Base-by-base conservation (phyloP, 2,888 invertebrate genomes). In the Malthinus seriepunctatus region DNA sequence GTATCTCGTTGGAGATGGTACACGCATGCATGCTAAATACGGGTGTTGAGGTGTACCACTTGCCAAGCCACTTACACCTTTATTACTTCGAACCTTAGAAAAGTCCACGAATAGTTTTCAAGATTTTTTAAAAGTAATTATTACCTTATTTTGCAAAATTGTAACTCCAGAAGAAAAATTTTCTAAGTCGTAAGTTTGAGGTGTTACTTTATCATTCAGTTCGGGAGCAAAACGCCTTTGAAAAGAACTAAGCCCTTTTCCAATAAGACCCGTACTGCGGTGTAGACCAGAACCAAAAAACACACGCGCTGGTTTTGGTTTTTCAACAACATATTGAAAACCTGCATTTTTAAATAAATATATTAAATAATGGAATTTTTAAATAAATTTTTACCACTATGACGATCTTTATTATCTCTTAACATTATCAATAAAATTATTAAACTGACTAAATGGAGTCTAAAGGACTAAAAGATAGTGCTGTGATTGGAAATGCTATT, bases 241-340 rank as follows among this genome's bases (percentile, higher is more conserved):
- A 54, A 71, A 71, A 0, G 72, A 62, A 31, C 71, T 70, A 8
- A 74, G 46, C 1, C 67, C 66, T 51, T 70, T 72, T 15, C 74
- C 73, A 48, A 75, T 67, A 2, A 71, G 71, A 54, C 65, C 64
- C 0, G 75, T 74, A 55, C 67, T 63, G 53, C 76, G 68, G 15
- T 60, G 39, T 5, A 69, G 8, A 11, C 64, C 68, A 1, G 76
- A 72, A 23, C 77, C 76, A 47, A 78, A 78, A 62, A 74, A 76
- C 46, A 76, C 67, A 53, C 67, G 68, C 10, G 69, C 67, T 2
- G 70, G 70, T 32, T 66, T 64, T 59, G 68, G 66, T 49, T 70
- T 62, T 64, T 72, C 73, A n/a, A 77, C 73, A 8, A 78, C 71
- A 67, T 78, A 78, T 37, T 74, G 67, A 60, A 78, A 78, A 48